These are phyloP conservation scores for Isichthys henryi DNA, from an alignment of 2,113 vertebrate species.

Conservation along the genomic window DNA sequence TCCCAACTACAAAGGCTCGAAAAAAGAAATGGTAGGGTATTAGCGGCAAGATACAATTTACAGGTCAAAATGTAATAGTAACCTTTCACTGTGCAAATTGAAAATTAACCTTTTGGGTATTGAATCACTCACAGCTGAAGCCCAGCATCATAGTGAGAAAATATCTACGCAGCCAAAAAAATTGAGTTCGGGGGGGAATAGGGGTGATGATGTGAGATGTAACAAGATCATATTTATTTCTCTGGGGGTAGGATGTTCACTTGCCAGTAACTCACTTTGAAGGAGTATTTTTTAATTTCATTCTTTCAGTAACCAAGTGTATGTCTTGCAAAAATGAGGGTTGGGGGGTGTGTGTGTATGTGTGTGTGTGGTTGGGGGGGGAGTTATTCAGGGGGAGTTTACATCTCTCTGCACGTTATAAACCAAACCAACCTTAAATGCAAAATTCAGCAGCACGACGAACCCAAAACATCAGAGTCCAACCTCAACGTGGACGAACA, in stretches of 20 bases:
- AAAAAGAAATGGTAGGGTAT: constrained; percentile 72
- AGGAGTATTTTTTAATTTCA: not conserved
- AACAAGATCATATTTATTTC: constrained; percentile 44
- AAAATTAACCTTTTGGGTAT: constrained; percentile 72
- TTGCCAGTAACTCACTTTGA: constrained; percentile 6
- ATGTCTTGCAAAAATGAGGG: not conserved
- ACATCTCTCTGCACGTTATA: not conserved
- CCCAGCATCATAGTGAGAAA: constrained; percentile 27
- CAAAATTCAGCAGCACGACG: not conserved
- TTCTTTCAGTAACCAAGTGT: not conserved
- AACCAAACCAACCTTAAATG: not conserved
- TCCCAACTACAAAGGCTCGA: constrained; percentile 62
- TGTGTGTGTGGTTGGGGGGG: not conserved
- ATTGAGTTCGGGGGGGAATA: constrained; percentile 9
- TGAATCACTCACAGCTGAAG: constrained; percentile 60
- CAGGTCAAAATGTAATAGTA: constrained; percentile 74
- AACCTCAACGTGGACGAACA: not conserved
- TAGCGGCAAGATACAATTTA: constrained; percentile 73
- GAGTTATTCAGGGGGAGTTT: not conserved
- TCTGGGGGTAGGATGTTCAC: constrained; percentile 22
- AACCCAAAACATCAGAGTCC: not conserved
- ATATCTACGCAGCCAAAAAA: constrained; percentile 30
- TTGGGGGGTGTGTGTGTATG: not conserved
- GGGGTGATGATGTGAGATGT: constrained; percentile 17
- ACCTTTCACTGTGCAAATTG: constrained; percentile 72